Base-by-base conservation (phyloP, 37 sponge, comb jelly and placozoan genomes). In the Ianthella basta region DNA sequence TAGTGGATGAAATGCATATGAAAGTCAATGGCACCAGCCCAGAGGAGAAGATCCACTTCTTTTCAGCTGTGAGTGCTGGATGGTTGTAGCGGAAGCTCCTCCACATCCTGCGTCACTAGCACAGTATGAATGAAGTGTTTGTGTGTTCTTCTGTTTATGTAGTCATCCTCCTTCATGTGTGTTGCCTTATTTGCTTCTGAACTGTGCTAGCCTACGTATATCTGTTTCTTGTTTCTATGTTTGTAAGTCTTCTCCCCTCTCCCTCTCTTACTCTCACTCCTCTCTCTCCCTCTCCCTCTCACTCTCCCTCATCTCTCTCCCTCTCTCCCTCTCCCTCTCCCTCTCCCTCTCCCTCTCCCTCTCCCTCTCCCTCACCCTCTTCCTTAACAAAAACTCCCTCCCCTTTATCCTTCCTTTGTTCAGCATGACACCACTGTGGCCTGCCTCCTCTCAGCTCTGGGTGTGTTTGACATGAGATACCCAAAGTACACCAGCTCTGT, bases 401-500 rank as follows among this genome's bases (percentile, higher is more conserved):
- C 32, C 61, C 15, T 63, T 59, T 25, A 2, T 18, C 37, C 59
- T 55, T 6, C 8, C 30, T 30, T 70, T 35, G 32, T 70, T 24
- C 74, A 87, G 72, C 80, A 87, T 44, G 53, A 80, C 77, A 89
- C 91, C 18, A 95, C 93, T 38, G 87, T 97, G 18, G 89, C 91
- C 54, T 79, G 88, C 34, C 85, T 97, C 82, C 77, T 89, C 61
- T 85, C 77, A 77, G 96, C 96, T 21, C 80, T 97, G 30, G 75
- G 77, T 55, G 82, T 95, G 44, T 94, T 61, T 68, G 82, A 95
- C 82, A 77, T 35, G 12, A 70, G 37, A 33, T 87, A 87, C 20
- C 95, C 95, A 23, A 83, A 85, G 1, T 97, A 97, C 80, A 89
- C 93, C 29, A 34, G 93, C 29, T 82, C 90, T 14, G 88, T 97